phyloP scores from a whole-genome alignment of 1,140 invertebrate genomes.

The Drosophila aff. region DNA sequence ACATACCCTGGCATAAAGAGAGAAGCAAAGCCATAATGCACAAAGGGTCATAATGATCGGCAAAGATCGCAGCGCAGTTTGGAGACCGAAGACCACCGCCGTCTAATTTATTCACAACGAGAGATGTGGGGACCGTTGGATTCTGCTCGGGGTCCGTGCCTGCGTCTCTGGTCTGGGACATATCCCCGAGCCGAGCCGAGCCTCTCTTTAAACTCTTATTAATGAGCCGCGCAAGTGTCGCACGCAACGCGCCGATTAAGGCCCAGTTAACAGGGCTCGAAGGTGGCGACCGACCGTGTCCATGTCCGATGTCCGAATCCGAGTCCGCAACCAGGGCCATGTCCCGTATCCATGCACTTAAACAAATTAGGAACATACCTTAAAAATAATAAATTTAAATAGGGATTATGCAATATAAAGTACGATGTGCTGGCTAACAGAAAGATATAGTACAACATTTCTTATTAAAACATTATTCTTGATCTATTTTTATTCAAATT shows the following conservation, averaged over 20 bases:
- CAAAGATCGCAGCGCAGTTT: slow-evolving; percentile 53
- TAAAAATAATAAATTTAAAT: fast-evolving
- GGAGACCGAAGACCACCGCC: slow-evolving; percentile 63
- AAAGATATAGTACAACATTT: background rate
- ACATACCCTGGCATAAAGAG: slow-evolving; percentile 17
- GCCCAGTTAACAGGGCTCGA: slow-evolving; percentile 71
- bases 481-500: background rate
- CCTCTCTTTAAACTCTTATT: slow-evolving; percentile 75
- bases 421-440: background rate
- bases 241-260: slow-evolving; percentile 82
- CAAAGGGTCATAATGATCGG: slow-evolving; percentile 76
- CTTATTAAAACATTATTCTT: background rate
- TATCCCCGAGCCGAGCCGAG: slow-evolving; percentile 25
- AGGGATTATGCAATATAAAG: background rate
- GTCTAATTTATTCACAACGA: slow-evolving; percentile 79
- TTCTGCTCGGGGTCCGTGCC: slow-evolving; percentile 10
- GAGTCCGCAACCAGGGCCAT: slow-evolving; percentile 21
- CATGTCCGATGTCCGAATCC: slow-evolving; percentile 35
- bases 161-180: slow-evolving; percentile 20
- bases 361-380: background rate
- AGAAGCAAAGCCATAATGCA: slow-evolving; percentile 50
- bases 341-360: slow-evolving; percentile 20
- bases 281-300: slow-evolving; percentile 56
- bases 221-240: slow-evolving; percentile 80
- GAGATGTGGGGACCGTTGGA: slow-evolving; percentile 47